Evolutionary conservation across 2,888 invertebrate genomes (phyloP).

Genomic region (Scaptomyza tumidula): DNA sequence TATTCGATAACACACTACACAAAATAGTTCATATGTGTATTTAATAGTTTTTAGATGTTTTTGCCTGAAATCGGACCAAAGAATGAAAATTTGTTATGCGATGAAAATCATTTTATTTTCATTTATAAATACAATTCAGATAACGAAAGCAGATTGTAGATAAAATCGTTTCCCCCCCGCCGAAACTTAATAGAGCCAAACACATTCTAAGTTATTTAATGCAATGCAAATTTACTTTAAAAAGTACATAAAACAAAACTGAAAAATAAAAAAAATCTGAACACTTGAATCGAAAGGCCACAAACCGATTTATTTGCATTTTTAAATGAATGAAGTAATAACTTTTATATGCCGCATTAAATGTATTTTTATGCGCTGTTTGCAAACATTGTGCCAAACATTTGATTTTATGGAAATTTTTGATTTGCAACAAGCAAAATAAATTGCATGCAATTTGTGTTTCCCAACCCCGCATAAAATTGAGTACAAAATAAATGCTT

Average conservation of each 20-base stretch:
- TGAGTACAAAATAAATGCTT: slow-evolving; percentile 59
- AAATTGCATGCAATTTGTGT: slow-evolving; percentile 74
- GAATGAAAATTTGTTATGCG: slow-evolving; percentile 1
- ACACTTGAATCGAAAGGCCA: slow-evolving; percentile 42
- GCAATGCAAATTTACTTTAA: slow-evolving; percentile 23
- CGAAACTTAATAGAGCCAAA: not conserved
- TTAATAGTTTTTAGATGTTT: too few relatives aligned
- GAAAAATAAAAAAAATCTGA: slow-evolving; percentile 6
- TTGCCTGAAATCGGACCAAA: not conserved
- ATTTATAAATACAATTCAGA: slow-evolving; percentile 1
- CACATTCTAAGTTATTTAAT: slow-evolving; percentile 56
- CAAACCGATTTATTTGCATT: slow-evolving; percentile 72
- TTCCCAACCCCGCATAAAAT: slow-evolving; percentile 60
- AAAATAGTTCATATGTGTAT: too few relatives aligned
- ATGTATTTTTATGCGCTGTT: slow-evolving; percentile 62
- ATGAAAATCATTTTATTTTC: not conserved
- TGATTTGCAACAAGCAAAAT: slow-evolving; percentile 77
- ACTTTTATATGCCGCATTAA: slow-evolving; percentile 75
- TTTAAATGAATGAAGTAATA: slow-evolving; percentile 76
- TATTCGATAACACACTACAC: slow-evolving; percentile 25
- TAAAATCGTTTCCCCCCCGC: not conserved
- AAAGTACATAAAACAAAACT: slow-evolving; percentile 31
- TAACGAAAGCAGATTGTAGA: not conserved
- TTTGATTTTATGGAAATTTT: slow-evolving; percentile 75
- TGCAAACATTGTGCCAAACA: slow-evolving; percentile 69